These are phyloP conservation scores for Pangasius macronema DNA, from an alignment of 2,797 vertebrate genomes.

Conservation along the genomic window DNA sequence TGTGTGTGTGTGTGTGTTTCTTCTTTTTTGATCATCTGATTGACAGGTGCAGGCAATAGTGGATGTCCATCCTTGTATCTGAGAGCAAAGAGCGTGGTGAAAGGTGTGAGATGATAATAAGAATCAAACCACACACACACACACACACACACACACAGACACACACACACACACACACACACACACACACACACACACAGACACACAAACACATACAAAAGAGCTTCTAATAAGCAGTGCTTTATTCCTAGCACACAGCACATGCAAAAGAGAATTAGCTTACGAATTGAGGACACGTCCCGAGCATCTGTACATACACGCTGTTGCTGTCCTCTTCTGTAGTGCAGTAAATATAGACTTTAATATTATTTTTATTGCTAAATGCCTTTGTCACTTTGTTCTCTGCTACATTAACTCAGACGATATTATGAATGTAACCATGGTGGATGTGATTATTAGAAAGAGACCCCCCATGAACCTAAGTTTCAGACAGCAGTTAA, in stretches of 20 bases:
- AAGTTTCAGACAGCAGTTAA: conserved; percentile 20
- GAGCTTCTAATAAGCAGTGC: conserved; percentile 52
- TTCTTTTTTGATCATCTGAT: conserved; percentile 46
- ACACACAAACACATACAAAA: conserved; percentile 36
- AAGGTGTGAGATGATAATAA: conserved; percentile 55
- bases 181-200: conserved; percentile 31
- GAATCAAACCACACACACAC: conserved; percentile 47
- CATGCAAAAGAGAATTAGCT: conserved; percentile 55
- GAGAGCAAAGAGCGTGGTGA: conserved; percentile 51
- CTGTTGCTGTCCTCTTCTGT: conserved; percentile 38
- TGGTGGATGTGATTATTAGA: conserved; percentile 28
- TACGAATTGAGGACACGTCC: conserved; percentile 55
- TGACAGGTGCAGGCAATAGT: conserved; percentile 49
- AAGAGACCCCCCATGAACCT: conserved; percentile 25
- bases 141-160: conserved; percentile 41
- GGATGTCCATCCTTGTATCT: conserved; percentile 54
- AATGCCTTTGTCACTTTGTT: conserved; percentile 42
- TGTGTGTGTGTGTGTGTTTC: conserved; percentile 20
- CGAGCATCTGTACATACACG: conserved; percentile 53
- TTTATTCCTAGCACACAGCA: conserved; percentile 59
- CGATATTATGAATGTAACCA: conserved; percentile 8
- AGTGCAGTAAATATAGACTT: conserved; percentile 14
- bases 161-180: conserved; percentile 45
- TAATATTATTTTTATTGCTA: conserved; percentile 36
- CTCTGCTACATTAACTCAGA: conserved; percentile 35